Evolutionary conservation across 2,113 vertebrate genomes (phyloP).

Genomic region (Archilochus colubris): DNA sequence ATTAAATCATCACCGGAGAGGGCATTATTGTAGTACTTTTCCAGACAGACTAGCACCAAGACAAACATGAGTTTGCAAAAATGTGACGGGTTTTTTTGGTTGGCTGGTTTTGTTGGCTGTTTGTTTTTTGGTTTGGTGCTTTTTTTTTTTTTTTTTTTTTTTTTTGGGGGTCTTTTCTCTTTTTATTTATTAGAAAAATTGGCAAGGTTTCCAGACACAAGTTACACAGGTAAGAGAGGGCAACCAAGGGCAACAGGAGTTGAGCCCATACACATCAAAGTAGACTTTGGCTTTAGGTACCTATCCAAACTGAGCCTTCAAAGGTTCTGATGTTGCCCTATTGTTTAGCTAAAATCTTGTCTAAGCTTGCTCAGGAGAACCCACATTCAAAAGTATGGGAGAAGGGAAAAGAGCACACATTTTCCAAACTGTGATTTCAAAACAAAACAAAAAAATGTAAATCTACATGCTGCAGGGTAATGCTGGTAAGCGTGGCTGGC

Average conservation of each 20-base stretch:
- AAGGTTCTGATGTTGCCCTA: conserved; percentile 64
- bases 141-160: background rate
- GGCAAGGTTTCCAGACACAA: conserved; percentile 54
- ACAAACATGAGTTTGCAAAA: conserved; percentile 63
- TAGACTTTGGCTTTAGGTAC: conserved; percentile 45
- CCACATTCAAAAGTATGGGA: conserved; percentile 53
- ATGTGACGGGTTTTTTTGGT: background rate
- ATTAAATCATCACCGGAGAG: background rate
- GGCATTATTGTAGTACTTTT: conserved; percentile 41
- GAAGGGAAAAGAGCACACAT: conserved; percentile 55
- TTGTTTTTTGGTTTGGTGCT: background rate
- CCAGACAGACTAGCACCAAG: conserved; percentile 1
- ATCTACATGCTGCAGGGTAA: conserved; percentile 60
- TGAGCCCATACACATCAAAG: conserved; percentile 57
- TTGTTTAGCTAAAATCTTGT: conserved; percentile 63
- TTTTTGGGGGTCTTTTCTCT: background rate
- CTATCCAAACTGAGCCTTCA: conserved; percentile 63
- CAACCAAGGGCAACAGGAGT: conserved; percentile 64
- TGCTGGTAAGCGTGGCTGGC: conserved; percentile 61
- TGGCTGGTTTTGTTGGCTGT: no score
- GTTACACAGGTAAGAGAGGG: conserved; percentile 57
- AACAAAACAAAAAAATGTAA: conserved; percentile 71
- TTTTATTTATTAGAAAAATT: background rate
- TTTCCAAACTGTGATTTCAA: conserved; percentile 60
- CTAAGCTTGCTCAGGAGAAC: conserved; percentile 60